Base-by-base conservation (phyloP, 2,113 vertebrate species). In the Tylochromis polylepis region DNA sequence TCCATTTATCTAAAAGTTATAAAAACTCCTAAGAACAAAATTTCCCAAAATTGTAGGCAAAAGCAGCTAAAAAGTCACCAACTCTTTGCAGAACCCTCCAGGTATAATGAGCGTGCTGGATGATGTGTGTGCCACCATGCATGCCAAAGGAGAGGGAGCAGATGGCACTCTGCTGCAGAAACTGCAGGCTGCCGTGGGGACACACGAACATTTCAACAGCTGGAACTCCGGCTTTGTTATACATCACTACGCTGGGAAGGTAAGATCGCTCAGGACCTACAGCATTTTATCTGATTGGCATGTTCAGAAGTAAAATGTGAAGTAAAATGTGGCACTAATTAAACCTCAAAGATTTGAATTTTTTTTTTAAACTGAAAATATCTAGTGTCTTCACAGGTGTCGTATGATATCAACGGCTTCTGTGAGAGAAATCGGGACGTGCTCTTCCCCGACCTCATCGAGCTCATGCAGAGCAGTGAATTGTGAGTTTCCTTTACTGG, bases 41-140 rank as follows among this genome's bases (percentile, higher is more conserved):
- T 18, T 20, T 20, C 16, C 3, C 51, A 3, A 77, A 31, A 1
- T 77, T 4, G 27, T 7, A 56, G 55, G 20, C 3, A 11, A 22
- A 24, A 22, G n/a, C 55, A 77, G 16, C 72, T 77, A 31, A 77
- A 82, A 11, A 1, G 4, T 3, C 8, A 1, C 36, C 22, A 6
- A 58, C 81, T 51, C 14, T 53, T 29, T 65, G 20, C 14, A 99
- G 98, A 99, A 94, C 89, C 99, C 99, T 1, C 98, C 98, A 0
- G 99, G 98, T 12, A 97, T 99, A 93, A 99, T 99, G 99, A 98
- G 98, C 0, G 97, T 99, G 49, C 96, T 99, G 93, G 98, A 99
- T 1, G 99, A 99, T 0, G 98, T 99, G 24, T 99, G 99, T 1
- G 98, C 99, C 92, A 99, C 99, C 55, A 98, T 99, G 97, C 97